These are phyloP conservation scores for Hystrix cristata DNA, from an alignment of 2,113 vertebrate genomes.

Conservation along the genomic window DNA sequence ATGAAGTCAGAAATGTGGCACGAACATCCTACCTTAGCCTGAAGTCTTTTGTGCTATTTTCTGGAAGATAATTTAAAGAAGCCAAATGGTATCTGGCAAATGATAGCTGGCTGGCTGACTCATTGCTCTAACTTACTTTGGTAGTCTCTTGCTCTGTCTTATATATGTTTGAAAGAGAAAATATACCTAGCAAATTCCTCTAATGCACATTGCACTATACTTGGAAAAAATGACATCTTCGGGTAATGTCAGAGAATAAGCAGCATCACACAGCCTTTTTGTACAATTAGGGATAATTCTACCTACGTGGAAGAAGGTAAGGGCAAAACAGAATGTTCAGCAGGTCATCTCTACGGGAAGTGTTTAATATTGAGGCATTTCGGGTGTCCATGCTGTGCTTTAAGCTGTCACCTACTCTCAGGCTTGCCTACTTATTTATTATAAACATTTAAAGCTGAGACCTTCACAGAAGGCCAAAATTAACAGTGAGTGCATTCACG, in stretches of 20 bases:
- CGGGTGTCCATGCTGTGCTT: conserved; percentile 48
- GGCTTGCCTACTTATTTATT: conserved; percentile 75
- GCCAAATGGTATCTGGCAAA: not conserved
- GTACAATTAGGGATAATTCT: conserved; percentile 80
- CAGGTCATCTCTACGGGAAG: conserved; percentile 39
- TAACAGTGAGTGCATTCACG: conserved; percentile 67
- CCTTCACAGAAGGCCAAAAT: conserved; percentile 75
- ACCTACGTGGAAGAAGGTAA: conserved; percentile 67
- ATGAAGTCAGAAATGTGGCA: not conserved
- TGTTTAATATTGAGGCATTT: conserved; percentile 62
- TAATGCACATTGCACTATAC: not conserved
- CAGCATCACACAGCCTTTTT: conserved; percentile 66
- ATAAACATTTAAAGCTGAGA: conserved; percentile 73
- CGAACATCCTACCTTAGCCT: not conserved
- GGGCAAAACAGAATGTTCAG: conserved; percentile 74
- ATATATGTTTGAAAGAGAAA: conserved; percentile 52
- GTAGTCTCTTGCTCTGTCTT: conserved; percentile 44
- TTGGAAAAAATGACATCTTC: conserved; percentile 65
- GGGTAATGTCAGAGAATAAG: conserved; percentile 79
- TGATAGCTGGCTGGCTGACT: not conserved
- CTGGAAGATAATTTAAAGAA: conserved; percentile 12
- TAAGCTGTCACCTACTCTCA: conserved; percentile 70
- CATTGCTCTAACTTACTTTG: conserved; percentile 33
- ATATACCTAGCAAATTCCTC: conserved; percentile 27
- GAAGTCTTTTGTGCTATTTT: conserved; percentile 25